These are phyloP conservation scores for Drosophila recens DNA, from an alignment of 2,888 invertebrate species.

Conservation along the genomic window DNA sequence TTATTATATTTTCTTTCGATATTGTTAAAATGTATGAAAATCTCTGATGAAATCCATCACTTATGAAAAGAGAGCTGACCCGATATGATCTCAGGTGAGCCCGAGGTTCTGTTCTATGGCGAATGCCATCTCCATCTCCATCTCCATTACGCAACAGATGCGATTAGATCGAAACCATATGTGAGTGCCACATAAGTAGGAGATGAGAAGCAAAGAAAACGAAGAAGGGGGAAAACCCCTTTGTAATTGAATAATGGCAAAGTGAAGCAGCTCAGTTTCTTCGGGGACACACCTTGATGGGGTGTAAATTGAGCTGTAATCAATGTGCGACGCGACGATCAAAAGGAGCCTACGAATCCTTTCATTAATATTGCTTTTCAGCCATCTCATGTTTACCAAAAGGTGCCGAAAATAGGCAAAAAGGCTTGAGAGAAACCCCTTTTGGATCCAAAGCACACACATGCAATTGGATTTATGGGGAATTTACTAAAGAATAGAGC, in stretches of 20 bases:
- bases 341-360: slow-evolving; percentile 49
- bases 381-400: slow-evolving; percentile 76
- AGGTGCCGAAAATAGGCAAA: slow-evolving; percentile 76
- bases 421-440: slow-evolving; percentile 60
- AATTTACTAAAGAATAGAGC: slow-evolving; percentile 25
- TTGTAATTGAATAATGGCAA: slow-evolving; percentile 67
- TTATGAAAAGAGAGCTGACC: slow-evolving; percentile 15
- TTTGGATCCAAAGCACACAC: slow-evolving; percentile 66
- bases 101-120: slow-evolving; percentile 3
- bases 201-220: background rate
- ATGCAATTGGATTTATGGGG: slow-evolving; percentile 38
- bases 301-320: slow-evolving; percentile 77
- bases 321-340: slow-evolving; percentile 65
- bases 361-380: slow-evolving; percentile 40
- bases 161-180: slow-evolving; percentile 65
- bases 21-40: slow-evolving; percentile 20
- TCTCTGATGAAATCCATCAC: slow-evolving; percentile 13
- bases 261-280: slow-evolving; percentile 58
- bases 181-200: slow-evolving; percentile 32
- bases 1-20: slow-evolving; percentile 15
- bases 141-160: slow-evolving; percentile 61
- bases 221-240: slow-evolving; percentile 11
- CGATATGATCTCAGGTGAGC: slow-evolving; percentile 43
- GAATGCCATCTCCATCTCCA: slow-evolving; percentile 42
- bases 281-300: slow-evolving; percentile 55